phyloP scores from a whole-genome alignment of 2,797 vertebrate genomes.

The Takifugu rubripes region DNA sequence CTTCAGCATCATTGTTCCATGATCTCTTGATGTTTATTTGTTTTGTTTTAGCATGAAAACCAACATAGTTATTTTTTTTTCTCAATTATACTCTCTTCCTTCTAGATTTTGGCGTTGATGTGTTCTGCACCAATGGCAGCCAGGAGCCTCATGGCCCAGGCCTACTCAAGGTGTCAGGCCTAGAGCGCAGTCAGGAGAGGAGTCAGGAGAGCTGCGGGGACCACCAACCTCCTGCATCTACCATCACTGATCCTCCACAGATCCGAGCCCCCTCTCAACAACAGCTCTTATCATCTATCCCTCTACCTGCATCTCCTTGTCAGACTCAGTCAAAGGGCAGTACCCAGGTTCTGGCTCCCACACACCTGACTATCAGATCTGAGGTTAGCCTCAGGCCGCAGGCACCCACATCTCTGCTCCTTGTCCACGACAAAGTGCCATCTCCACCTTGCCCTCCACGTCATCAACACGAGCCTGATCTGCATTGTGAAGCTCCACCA shows the following conservation, averaged over 20 bases:
- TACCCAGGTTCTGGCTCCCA: conserved; percentile 71
- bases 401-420: conserved; percentile 70
- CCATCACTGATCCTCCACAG: conserved; percentile 69
- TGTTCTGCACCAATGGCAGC: conserved; percentile 84
- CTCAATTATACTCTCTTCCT: conserved; percentile 67
- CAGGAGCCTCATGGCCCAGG: conserved; percentile 84
- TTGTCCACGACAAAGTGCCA: conserved; percentile 69
- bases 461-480: conserved; percentile 64
- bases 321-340: conserved; percentile 65
- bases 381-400: conserved; percentile 69
- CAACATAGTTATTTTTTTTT: no score
- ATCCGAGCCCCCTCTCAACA: conserved; percentile 58
- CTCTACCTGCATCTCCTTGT: conserved; percentile 51
- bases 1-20: neutral
- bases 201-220: conserved; percentile 89
- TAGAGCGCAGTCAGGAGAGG: conserved; percentile 97
- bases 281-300: conserved; percentile 20
- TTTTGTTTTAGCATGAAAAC: no score
- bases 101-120: conserved; percentile 81
- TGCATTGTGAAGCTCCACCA: conserved; percentile 66
- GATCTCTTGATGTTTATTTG: neutral
- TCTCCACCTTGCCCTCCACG: conserved; percentile 57
- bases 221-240: conserved; percentile 69
- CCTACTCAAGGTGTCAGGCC: conserved; percentile 90
- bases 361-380: conserved; percentile 61